Percentiles rank a stretch among this genome's conserved stretches.
phyloP scores from a whole-genome alignment of 2,797 vertebrate species.

The Brachyrhaphis roseni region DNA sequence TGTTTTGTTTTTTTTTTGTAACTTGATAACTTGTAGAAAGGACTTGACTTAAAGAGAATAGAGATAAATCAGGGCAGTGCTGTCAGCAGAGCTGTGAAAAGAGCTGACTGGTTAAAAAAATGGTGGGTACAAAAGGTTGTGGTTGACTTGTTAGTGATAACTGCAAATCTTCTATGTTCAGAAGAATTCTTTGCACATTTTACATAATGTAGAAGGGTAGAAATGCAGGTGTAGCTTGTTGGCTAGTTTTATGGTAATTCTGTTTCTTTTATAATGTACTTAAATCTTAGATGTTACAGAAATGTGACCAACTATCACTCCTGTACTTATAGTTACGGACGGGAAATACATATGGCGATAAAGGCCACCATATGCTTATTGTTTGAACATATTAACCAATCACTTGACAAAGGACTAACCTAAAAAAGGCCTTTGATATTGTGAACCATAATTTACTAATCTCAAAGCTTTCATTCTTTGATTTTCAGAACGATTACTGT shows the following conservation, averaged over 20 bases:
- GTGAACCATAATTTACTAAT: too few species aligned
- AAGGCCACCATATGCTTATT: too few species aligned
- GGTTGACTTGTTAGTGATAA: constrained; percentile 45
- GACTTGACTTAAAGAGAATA: constrained; percentile 22
- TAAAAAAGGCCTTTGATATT: too few species aligned
- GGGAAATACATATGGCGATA: too few species aligned
- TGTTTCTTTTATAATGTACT: background rate
- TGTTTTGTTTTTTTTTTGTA: constrained; percentile 43
- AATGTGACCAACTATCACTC: background rate
- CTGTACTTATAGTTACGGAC: background rate
- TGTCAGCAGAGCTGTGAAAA: constrained; percentile 52
- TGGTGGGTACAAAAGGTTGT: constrained; percentile 59
- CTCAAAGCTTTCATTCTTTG: too few species aligned
- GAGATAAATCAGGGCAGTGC: constrained; percentile 21
- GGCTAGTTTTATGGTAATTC: background rate
- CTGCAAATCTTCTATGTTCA: background rate
- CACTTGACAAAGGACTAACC: too few species aligned
- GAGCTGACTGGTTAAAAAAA: constrained; percentile 50
- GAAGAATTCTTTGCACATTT: background rate
- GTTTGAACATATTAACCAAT: too few species aligned
- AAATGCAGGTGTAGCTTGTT: background rate
- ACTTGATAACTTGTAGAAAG: constrained; percentile 48
- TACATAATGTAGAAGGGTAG: background rate
- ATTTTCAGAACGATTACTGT: too few species aligned
- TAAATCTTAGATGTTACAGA: background rate